These are phyloP conservation scores for Ricordea florida DNA, from an alignment of 92 coral and sea anemone genomes.

Conservation along the genomic window DNA sequence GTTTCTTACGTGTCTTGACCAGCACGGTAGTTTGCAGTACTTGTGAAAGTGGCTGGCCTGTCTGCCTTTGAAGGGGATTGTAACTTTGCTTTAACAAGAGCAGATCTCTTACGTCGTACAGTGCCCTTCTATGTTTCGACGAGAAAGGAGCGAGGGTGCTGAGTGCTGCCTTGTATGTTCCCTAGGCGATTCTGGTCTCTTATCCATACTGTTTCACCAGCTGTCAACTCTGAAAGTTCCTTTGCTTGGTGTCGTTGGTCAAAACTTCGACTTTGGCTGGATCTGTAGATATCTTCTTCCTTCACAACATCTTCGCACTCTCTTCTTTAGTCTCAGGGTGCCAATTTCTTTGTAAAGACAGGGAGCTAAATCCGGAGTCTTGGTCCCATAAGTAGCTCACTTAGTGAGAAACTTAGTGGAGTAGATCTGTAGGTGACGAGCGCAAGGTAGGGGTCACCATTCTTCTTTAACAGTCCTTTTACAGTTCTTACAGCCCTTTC, in stretches of 20 bases:
- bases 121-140: constrained; percentile 42
- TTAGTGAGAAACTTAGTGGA: constrained; percentile 36
- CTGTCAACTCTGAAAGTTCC: constrained; percentile 24
- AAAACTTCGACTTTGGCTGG: constrained; percentile 17
- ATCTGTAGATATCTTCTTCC: constrained; percentile 39
- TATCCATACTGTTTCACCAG: constrained; percentile 45
- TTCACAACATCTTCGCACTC: constrained; percentile 17
- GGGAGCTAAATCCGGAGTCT: constrained; percentile 43
- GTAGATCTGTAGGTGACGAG: constrained; percentile 29
- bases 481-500: constrained; percentile 54
- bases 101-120: constrained; percentile 36
- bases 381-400: constrained; percentile 41
- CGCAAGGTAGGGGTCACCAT: constrained; percentile 39
- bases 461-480: constrained; percentile 43
- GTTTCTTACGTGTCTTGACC: background rate
- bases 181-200: constrained; percentile 39
- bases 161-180: constrained; percentile 11
- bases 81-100: constrained; percentile 9
- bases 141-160: constrained; percentile 41
- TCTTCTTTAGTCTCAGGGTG: background rate
- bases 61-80: background rate
- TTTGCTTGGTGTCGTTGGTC: constrained; percentile 16
- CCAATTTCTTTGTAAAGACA: constrained; percentile 13
- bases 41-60: background rate
- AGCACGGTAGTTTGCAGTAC: background rate